Conservation (phyloP, 2,113 vertebrate species). For the Sciurus niger region DNA sequence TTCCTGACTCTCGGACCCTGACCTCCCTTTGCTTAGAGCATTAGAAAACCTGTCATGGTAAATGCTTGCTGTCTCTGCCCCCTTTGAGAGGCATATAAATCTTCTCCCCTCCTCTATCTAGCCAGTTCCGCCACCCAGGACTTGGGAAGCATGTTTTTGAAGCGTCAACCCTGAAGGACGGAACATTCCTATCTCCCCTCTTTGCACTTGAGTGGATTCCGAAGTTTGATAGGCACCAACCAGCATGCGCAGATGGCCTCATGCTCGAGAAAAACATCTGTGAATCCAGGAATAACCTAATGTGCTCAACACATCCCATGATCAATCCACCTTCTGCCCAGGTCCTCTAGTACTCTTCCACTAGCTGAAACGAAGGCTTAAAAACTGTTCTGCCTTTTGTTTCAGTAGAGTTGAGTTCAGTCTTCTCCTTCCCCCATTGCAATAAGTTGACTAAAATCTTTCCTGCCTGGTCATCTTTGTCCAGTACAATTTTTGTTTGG, state of each 20-base stretch:
- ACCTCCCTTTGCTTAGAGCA: not conserved
- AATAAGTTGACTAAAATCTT: slow-evolving; percentile 29
- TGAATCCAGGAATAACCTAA: not conserved
- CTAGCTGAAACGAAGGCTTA: not conserved
- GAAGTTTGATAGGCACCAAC: not conserved
- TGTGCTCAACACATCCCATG: not conserved
- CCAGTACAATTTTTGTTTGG: not conserved
- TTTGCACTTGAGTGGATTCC: not conserved
- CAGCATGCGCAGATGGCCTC: not conserved
- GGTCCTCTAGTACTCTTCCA: not conserved
- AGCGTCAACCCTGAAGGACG: not conserved
- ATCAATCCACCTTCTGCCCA: no score
- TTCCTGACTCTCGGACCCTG: not conserved
- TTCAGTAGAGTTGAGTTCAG: not conserved
- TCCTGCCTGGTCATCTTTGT: not conserved
- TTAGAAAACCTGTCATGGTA: not conserved
- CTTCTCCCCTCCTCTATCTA: not conserved
- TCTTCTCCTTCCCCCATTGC: not conserved
- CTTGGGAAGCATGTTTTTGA: not conserved
- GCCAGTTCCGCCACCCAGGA: not conserved
- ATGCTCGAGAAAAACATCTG: not conserved
- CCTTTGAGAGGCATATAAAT: not conserved
- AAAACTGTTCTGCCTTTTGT: not conserved
- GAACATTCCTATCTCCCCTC: not conserved
- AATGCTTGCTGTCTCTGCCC: not conserved